Conservation (phyloP, 2,797 vertebrate species). For the Falco concolor region DNA sequence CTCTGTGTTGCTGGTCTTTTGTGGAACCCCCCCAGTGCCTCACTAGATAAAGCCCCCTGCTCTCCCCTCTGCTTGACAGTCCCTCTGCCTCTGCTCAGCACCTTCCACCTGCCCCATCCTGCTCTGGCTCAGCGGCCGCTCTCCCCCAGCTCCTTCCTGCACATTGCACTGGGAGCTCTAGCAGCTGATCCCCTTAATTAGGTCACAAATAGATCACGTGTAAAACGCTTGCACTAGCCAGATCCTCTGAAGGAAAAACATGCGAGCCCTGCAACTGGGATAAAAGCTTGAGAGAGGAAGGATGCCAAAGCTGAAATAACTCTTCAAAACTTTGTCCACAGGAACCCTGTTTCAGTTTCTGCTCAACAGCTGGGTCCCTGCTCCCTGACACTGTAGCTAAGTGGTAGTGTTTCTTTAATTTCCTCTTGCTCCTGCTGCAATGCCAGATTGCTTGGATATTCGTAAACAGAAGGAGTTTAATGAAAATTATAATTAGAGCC, state of each 20-base stretch:
- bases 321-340: not conserved
- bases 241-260: not conserved
- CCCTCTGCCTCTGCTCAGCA: not conserved
- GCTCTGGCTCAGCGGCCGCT: not conserved
- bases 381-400: slow-evolving; percentile 3
- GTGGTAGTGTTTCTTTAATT: slow-evolving; percentile 44
- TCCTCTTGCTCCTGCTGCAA: slow-evolving; percentile 49
- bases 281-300: not conserved
- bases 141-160: not conserved
- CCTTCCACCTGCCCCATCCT: not conserved
- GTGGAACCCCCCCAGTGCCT: no score
- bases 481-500: slow-evolving; percentile 73
- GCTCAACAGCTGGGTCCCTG: slow-evolving; percentile 13
- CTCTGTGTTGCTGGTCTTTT: not conserved
- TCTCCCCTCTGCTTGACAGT: not conserved
- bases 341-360: not conserved
- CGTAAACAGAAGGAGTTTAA: slow-evolving; percentile 71
- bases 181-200: slow-evolving; percentile 58
- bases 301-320: not conserved
- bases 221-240: not conserved
- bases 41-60: not conserved
- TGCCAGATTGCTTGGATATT: slow-evolving; percentile 60
- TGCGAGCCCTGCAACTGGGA: not conserved
- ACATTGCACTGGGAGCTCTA: not conserved
- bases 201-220: slow-evolving; percentile 37